These are phyloP conservation scores for Alexandromys fortis DNA, from an alignment of 2,113 vertebrate genomes.

Conservation along the genomic window DNA sequence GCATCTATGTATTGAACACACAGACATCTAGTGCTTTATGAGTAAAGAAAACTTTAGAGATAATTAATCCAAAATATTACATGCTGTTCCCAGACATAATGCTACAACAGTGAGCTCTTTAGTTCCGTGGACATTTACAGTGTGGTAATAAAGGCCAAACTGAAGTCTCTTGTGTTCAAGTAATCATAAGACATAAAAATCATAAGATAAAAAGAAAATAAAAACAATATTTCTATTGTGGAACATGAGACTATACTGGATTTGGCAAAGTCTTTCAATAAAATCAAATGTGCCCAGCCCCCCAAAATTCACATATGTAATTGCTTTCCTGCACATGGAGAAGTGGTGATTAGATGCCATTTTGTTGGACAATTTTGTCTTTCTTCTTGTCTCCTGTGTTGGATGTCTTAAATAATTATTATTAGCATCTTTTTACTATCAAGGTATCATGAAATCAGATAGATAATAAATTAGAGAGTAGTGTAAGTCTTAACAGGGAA, in stretches of 20 bases:
- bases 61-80: background rate
- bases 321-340: background rate
- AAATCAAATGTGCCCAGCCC: background rate
- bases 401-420: background rate
- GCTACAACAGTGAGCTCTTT: background rate
- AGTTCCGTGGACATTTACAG: background rate
- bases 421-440: background rate
- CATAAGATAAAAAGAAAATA: too few relatives aligned
- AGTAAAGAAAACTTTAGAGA: conserved; percentile 3
- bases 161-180: background rate
- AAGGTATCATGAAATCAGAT: background rate
- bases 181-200: background rate
- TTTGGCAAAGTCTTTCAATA: background rate
- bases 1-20: background rate
- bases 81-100: background rate
- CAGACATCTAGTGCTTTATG: background rate
- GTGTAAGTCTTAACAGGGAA: background rate
- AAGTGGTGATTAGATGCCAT: background rate
- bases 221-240: background rate
- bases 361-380: background rate
- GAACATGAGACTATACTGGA: background rate
- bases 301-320: background rate
- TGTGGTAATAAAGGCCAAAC: conserved; percentile 36
- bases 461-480: background rate
- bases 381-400: background rate